Evolutionary conservation across 2,888 invertebrate species (phyloP).

Genomic region (Petrolisthes cinctipes): DNA sequence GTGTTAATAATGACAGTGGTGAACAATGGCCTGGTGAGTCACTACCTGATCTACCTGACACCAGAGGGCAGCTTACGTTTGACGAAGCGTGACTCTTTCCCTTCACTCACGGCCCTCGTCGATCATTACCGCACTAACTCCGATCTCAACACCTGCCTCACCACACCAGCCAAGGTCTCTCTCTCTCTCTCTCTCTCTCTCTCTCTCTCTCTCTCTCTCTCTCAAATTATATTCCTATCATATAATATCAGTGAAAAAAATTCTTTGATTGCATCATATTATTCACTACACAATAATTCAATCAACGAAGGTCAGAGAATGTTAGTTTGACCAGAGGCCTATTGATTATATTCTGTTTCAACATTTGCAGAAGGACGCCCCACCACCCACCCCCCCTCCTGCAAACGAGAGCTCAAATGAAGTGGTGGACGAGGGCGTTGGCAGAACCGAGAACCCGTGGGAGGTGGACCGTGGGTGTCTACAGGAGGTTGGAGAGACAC

Average conservation of each 20-base stretch:
- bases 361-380: too few species aligned
- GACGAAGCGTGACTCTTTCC: not conserved
- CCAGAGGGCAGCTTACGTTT: not conserved
- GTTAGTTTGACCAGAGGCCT: too few species aligned
- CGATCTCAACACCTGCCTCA: not conserved
- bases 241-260: too few species aligned
- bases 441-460: not conserved
- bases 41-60: not conserved
- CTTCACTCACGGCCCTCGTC: not conserved
- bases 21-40: not conserved
- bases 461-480: conserved; percentile 5
- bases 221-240: not conserved
- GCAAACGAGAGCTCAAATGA: not conserved
- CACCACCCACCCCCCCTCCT: not conserved
- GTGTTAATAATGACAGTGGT: not conserved
- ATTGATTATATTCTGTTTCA: too few species aligned
- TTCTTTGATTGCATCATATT: too few species aligned
- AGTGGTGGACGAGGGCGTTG: not conserved
- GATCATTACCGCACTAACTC: not conserved
- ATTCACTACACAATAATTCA: too few species aligned
- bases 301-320: too few species aligned
- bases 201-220: conserved; percentile 1
- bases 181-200: not conserved
- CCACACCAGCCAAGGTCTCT: not conserved
- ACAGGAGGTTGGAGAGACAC: not conserved